These are phyloP conservation scores for Leucosticte australis DNA, from an alignment of 2,113 vertebrate genomes.

Conservation along the genomic window DNA sequence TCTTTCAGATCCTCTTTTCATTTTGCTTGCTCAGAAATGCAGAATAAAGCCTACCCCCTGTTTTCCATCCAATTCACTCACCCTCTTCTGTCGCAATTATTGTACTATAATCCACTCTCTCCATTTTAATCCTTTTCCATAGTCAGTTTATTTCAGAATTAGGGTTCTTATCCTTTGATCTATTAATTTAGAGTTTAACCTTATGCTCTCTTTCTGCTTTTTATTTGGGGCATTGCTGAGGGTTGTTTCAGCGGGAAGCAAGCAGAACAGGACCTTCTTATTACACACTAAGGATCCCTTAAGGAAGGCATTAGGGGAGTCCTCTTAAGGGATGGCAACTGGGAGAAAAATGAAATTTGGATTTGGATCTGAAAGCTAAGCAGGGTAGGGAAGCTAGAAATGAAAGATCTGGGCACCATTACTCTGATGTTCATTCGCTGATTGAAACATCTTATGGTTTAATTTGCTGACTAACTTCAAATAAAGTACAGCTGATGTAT, in stretches of 20 bases:
- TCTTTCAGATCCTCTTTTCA: slow-evolving; percentile 38
- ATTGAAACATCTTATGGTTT: background rate
- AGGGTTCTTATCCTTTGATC: slow-evolving; percentile 63
- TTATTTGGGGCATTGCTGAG: slow-evolving; percentile 13
- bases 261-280: background rate
- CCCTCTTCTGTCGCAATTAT: slow-evolving; percentile 40
- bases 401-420: background rate
- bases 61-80: slow-evolving; percentile 51
- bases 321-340: background rate
- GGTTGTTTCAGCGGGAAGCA: background rate
- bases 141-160: slow-evolving; percentile 67
- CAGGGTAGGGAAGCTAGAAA: background rate
- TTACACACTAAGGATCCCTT: background rate
- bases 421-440: background rate
- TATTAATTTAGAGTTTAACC: slow-evolving; percentile 68
- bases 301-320: background rate
- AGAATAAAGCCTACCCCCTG: slow-evolving; percentile 30
- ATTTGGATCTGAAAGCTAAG: slow-evolving; percentile 13
- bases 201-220: slow-evolving; percentile 32
- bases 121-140: slow-evolving; percentile 61
- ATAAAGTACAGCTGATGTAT: background rate
- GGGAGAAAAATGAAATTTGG: slow-evolving; percentile 15
- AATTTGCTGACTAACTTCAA: background rate
- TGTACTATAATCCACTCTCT: slow-evolving; percentile 57
- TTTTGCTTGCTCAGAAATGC: slow-evolving; percentile 35